Conservation (phyloP, 2,797 vertebrate genomes). For the Loriculus beryllinus region DNA sequence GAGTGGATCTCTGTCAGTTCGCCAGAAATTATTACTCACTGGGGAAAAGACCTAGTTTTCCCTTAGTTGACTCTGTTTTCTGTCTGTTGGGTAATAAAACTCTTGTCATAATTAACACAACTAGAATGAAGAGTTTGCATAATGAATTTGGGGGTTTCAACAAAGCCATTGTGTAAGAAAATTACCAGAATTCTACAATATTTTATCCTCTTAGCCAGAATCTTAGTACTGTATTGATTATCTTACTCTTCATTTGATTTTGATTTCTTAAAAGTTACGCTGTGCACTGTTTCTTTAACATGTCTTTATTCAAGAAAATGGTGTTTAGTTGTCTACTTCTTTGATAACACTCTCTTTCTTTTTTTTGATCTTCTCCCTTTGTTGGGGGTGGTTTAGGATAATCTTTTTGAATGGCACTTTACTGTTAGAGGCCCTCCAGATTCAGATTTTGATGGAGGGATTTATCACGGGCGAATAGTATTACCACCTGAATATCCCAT, state of each 20-base stretch:
- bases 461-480: conserved; percentile 96
- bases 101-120: not conserved
- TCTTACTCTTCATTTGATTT: not conserved
- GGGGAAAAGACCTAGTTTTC: not conserved
- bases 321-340: not conserved
- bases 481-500: conserved; percentile 97
- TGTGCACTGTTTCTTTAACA: not conserved
- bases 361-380: not conserved
- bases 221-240: not conserved
- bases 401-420: conserved; percentile 99
- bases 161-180: not conserved
- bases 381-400: conserved; percentile 81
- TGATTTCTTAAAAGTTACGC: not conserved
- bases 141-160: not conserved
- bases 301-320: not conserved
- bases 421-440: conserved; percentile 95
- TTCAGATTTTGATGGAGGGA: conserved; percentile 94
- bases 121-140: not conserved
- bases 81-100: not conserved
- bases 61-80: not conserved
- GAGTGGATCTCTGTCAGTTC: not conserved
- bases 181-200: not conserved
- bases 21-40: not conserved
- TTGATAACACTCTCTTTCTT: rapidly evolving
- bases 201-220: not conserved